phyloP scores from a whole-genome alignment of 2,888 invertebrate genomes.

The Apeira syringaria region DNA sequence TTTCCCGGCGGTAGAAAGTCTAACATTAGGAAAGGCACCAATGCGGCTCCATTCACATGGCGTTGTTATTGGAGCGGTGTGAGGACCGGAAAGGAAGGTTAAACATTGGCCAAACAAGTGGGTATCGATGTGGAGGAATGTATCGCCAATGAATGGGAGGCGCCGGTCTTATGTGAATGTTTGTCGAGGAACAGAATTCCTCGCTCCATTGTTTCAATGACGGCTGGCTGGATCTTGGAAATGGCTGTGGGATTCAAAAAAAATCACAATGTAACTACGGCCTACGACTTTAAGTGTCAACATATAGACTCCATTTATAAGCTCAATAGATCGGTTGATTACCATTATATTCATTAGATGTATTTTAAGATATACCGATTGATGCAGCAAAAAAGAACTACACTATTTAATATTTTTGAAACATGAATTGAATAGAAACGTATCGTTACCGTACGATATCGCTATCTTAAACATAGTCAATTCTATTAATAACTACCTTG shows the following conservation, averaged over 20 bases:
- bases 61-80: slow-evolving; percentile 65
- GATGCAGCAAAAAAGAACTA: too few species aligned
- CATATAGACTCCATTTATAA: too few species aligned
- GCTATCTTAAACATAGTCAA: too few species aligned
- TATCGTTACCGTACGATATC: too few species aligned
- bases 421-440: too few species aligned
- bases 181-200: slow-evolving; percentile 65
- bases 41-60: slow-evolving; percentile 61
- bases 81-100: slow-evolving; percentile 68
- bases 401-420: too few species aligned
- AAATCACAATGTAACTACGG: slow-evolving; percentile 14
- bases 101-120: slow-evolving; percentile 61
- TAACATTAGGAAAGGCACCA: slow-evolving; percentile 65
- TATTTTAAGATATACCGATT: too few species aligned
- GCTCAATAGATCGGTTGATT: too few species aligned
- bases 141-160: slow-evolving; percentile 59
- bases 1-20: slow-evolving; percentile 76
- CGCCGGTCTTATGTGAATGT: slow-evolving; percentile 60
- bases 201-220: slow-evolving; percentile 61
- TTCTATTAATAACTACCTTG: too few species aligned
- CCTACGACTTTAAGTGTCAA: background rate
- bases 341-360: too few species aligned
- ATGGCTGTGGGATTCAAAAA: slow-evolving; percentile 36
- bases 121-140: slow-evolving; percentile 51
- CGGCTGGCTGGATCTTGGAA: slow-evolving; percentile 30